Evolutionary conservation across 2,888 invertebrate genomes (phyloP), one percentile per base, ranked within the genome.

Genomic region (Pediacus dermestoides): DNA sequence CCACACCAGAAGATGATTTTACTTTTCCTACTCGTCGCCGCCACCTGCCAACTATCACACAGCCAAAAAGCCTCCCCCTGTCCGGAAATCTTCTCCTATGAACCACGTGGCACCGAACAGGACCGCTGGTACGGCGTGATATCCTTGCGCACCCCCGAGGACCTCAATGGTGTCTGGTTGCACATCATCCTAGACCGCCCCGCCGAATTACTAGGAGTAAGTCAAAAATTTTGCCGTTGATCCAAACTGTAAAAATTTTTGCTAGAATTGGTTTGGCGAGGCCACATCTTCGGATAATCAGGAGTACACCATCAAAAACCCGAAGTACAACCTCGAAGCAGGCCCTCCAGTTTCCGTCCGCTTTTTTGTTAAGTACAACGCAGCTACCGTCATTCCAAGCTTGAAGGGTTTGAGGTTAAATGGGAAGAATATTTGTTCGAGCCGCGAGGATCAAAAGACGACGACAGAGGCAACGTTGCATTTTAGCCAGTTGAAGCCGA

Each of bases 111-210:
- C 69, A 25, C 68, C 68, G 6, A 75, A 27, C 31, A 0, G n/a
- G 76, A 76, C 16, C 63, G 76, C 21, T 81, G 81, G 80, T 77
- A 77, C 46, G 81, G 77, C 0, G 72, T 72, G 2, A 68, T 80
- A 16, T 69, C 71, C 40, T 52, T 80, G 1, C 72, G 70, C 8
- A 76, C 77, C 0, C 72, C 74, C 32, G 77, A 76, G 54, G 74
- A 73, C 0, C 66, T 81, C 1, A 73, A 74, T 36, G 80, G 81
- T 1, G 62, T 81, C 2, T 78, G 77, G 74, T 58, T 81, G 6
- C 75, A 75, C 35, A 66, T 81, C 1, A 72, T 72, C 12, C 57
- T 81, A 33, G 80, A 81, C 50, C 63, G 69, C 34, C 75, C 74
- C 39, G 78, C 78, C n/a, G 74, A 77, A 53, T 70, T 78, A 26